A percentile compares a stretch with the other conserved stretches of the same genome.
Conservation (phyloP, 2,797 vertebrate species). For the Hozukius guyotensis region DNA sequence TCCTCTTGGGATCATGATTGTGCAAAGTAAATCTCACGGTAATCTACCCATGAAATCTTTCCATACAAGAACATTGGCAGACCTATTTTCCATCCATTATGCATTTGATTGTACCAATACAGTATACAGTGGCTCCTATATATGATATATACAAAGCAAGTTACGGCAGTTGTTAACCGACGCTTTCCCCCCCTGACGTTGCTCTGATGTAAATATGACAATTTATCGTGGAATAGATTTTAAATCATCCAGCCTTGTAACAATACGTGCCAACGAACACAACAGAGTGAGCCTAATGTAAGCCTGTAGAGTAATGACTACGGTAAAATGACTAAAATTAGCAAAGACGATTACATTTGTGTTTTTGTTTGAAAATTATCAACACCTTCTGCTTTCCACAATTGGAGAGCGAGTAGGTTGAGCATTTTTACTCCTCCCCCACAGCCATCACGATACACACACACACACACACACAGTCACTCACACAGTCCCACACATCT, state of each 20-base stretch:
- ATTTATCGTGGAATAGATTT: background rate
- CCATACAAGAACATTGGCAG: background rate
- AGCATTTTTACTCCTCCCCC: slow-evolving; percentile 52
- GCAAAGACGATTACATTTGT: slow-evolving; percentile 8
- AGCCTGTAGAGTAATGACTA: background rate
- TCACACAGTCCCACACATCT: slow-evolving; percentile 84
- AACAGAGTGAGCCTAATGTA: background rate
- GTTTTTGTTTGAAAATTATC: slow-evolving; percentile 43
- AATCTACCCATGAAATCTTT: background rate
- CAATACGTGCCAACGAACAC: background rate
- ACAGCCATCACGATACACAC: slow-evolving; percentile 41
- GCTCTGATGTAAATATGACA: background rate
- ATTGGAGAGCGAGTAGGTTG: slow-evolving; percentile 55
- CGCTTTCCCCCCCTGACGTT: no score
- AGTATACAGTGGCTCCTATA: background rate
- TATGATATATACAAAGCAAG: background rate
- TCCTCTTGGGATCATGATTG: background rate
- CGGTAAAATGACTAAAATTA: slow-evolving; percentile 24
- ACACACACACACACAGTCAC: slow-evolving; percentile 42
- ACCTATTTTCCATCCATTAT: background rate
- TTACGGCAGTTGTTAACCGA: background rate
- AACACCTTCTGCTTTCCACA: slow-evolving; percentile 48
- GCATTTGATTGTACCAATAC: background rate
- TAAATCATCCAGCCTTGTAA: background rate
- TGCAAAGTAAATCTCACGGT: background rate